Conservation (phyloP, 2,888 invertebrate species). For the Caenorhabditis uteleia region DNA sequence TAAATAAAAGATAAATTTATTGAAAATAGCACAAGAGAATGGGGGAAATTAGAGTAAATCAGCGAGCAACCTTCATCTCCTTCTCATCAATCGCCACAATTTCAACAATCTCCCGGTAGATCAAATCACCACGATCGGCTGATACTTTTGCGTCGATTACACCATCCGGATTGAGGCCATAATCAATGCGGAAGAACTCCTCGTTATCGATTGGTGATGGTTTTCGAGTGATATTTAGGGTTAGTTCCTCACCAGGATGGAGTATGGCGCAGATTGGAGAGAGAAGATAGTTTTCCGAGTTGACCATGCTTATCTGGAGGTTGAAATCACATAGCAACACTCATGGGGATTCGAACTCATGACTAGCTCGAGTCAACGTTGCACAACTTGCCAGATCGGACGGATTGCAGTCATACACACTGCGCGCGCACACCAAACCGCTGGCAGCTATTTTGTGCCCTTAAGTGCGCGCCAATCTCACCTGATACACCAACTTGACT, state of each 20-base stretch:
- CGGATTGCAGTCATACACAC: no score
- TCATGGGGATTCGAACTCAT: not conserved
- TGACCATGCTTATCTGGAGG: constrained; percentile 21
- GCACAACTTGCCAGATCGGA: no score
- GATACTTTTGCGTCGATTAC: constrained; percentile 29
- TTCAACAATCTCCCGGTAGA: constrained; percentile 19
- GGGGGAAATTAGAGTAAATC: constrained; percentile 1
- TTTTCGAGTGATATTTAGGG: constrained; percentile 23
- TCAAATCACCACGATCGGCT: constrained; percentile 18
- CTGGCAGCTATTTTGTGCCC: no score
- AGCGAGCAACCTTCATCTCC: constrained; percentile 32
- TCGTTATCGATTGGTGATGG: not conserved
- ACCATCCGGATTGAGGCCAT: constrained; percentile 31
- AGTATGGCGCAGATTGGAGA: constrained; percentile 35
- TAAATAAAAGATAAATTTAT: not conserved
- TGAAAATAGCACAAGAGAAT: no score
- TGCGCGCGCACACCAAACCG: no score
- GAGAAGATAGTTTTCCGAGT: constrained; percentile 27
- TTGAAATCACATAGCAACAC: not conserved
- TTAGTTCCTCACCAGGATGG: constrained; percentile 25
- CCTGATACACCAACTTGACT: constrained; percentile 32
- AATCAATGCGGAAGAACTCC: constrained; percentile 35
- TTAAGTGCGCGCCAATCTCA: constrained; percentile 12
- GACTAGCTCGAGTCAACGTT: no score
- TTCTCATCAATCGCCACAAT: constrained; percentile 28